Evolutionary conservation across 2,888 invertebrate species (phyloP).

Genomic region (Thereva nobilitata): DNA sequence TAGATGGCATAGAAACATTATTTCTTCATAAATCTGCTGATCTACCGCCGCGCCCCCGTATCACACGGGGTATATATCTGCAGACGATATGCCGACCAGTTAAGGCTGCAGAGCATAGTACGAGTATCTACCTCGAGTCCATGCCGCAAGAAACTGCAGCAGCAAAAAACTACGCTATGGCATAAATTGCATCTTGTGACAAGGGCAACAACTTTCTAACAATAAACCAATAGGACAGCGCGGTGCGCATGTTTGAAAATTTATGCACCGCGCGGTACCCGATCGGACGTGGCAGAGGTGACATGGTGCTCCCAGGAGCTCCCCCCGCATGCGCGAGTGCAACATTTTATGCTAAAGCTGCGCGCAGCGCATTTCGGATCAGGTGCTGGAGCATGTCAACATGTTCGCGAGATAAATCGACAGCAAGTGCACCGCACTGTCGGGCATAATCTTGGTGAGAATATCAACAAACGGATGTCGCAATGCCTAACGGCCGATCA

Average conservation of each 20-base stretch:
- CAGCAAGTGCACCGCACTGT: conserved; percentile 25
- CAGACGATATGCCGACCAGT: too few relatives aligned
- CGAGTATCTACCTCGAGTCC: conserved; percentile 1
- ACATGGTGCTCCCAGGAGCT: conserved; percentile 28
- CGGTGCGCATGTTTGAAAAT: conserved; percentile 6
- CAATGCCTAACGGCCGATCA: conserved; percentile 7
- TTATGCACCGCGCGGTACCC: neutral
- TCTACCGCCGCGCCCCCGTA: conserved; percentile 1
- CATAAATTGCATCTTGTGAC: conserved; percentile 36
- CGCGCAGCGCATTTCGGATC: conserved; percentile 22
- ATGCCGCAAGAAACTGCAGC: conserved; percentile 21
- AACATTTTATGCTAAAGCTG: conserved; percentile 31
- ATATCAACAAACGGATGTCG: conserved; percentile 25
- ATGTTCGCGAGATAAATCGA: conserved; percentile 26
- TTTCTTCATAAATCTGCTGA: conserved; percentile 15
- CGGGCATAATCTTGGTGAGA: conserved; percentile 25
- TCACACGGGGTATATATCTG: neutral
- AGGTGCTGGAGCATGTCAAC: conserved; percentile 30
- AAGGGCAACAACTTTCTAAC: conserved; percentile 39
- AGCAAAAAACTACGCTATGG: conserved; percentile 30
- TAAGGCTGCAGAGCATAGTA: too few relatives aligned
- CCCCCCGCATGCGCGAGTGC: neutral
- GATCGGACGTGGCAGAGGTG: conserved; percentile 12
- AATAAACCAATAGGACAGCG: conserved; percentile 32
- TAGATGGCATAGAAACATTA: conserved; percentile 7